Evolutionary conservation across 2,113 vertebrate genomes (phyloP), one percentile per base, ranked within the genome.

Genomic region (Thamnaconus septentrionalis): DNA sequence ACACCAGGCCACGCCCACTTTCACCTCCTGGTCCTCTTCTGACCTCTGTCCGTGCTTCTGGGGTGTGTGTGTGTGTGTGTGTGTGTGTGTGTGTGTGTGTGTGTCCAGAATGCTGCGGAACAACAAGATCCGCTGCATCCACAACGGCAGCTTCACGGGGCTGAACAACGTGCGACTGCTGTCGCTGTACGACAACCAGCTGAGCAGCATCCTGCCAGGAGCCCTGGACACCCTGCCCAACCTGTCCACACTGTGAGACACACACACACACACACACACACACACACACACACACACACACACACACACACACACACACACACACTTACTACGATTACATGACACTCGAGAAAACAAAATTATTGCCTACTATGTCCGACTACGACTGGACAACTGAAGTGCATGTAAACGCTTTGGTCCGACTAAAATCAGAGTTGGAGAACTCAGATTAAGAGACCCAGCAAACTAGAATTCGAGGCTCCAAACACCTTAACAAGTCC

Each of bases 101-200:
- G 31, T 48, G 45, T 65, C 7, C 59, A 98, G 97, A 84, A 99
- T 99, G 97, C 90, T 99, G 68, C 92, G 97, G 76, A 99, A 95
- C 91, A 98, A 99, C 80, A 94, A 91, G 55, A 95, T 99, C 88
- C 93, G 93, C 87, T 99, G 97, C 9, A 89, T 99, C 85, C 95
- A 98, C 81, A 99, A 99, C 0, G 92, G 94, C 90, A 99, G 97
- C 91, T 99, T 99, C 91, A 94, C 94, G 0, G 97, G 97, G 3
- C 90, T 99, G 76, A 82, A 91, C 81, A 96, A 92, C 0, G 96
- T 99, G 31, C 88, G 97, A 40, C 94, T 99, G 49, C 94, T 99
- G 64, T 99, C 97, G 0, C 92, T 99, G 1, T 99, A 99, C 0
- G 96, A 99, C 90, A 99, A 99, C 87, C 95, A 96, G 90, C 94